phyloP scores from a whole-genome alignment of 2,888 invertebrate genomes.

The Watsonalla cultraria region DNA sequence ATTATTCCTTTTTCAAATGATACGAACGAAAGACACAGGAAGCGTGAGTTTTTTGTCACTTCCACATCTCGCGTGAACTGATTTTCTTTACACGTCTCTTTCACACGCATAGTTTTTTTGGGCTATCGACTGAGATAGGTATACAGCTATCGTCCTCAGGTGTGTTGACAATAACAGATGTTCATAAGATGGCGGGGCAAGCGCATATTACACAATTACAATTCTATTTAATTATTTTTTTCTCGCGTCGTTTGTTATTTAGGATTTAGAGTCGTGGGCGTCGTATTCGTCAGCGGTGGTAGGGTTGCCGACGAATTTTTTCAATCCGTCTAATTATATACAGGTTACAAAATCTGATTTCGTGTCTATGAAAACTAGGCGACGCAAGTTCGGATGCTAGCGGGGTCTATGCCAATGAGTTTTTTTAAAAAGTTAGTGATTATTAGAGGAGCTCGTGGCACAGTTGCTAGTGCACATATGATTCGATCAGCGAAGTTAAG shows the following conservation, averaged over 20 bases:
- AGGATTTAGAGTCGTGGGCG: slow-evolving; percentile 56
- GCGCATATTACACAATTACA: slow-evolving; percentile 74
- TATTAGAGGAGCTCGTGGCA: too few species aligned
- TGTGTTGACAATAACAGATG: slow-evolving; percentile 78
- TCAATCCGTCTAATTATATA: neutral
- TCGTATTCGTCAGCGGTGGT: slow-evolving; percentile 36
- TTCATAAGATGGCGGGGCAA: slow-evolving; percentile 60
- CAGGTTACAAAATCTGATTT: too few species aligned
- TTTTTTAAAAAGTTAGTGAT: too few species aligned
- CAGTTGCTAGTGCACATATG: too few species aligned
- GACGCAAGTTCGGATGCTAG: too few species aligned
- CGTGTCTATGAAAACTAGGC: too few species aligned
- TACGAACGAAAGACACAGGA: slow-evolving; percentile 78
- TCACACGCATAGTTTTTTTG: slow-evolving; percentile 18
- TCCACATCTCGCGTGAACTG: slow-evolving; percentile 60
- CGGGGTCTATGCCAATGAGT: too few species aligned
- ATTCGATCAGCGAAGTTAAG: too few species aligned
- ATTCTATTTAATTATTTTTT: slow-evolving; percentile 76
- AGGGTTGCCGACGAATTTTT: neutral
- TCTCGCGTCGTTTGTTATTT: slow-evolving; percentile 54
- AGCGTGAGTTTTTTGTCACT: slow-evolving; percentile 77
- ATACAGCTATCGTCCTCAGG: slow-evolving; percentile 53
- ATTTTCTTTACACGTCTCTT: slow-evolving; percentile 37
- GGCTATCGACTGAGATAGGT: slow-evolving; percentile 33
- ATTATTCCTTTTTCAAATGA: slow-evolving; percentile 76